Evolutionary conservation across 2,113 vertebrate genomes (phyloP), one percentile per base, ranked within the genome.

Genomic region (Nematolebias whitei): DNA sequence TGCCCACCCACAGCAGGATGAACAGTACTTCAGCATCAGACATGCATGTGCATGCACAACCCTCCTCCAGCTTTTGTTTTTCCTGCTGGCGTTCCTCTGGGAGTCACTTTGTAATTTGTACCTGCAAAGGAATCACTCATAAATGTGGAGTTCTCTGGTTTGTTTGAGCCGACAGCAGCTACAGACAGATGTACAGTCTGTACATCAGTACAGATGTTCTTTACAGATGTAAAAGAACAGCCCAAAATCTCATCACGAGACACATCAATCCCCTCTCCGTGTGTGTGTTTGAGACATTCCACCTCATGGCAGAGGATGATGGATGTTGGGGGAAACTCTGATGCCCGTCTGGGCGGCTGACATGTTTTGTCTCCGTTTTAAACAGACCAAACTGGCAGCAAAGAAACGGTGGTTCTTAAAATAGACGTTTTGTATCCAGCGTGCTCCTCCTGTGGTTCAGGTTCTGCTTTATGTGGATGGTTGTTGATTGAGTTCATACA

Each of bases 291-390:
- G 68, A 71, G 52, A 51, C n/a, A 20, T 61, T 78, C 51, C 62
- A 45, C 61, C 71, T 65, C 20, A 44, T 53, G 54, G 44, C 54
- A 43, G 23, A 54, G 22, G 49, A 14, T 83, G 77, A 68, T 78
- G 76, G 66, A 78, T 74, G 64, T 51, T 10, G 5, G 64, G 32
- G 76, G 64, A 86, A 80, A 83, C 14, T 78, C 24, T 80, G 71
- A 83, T 65, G 76, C 72, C 59, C 60, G 76, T 79, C 19, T n/a
- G 44, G 45, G 12, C 16, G 39, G 38, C 50, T 52, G 40, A 62
- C 52, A 22, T 74, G 80, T 79, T 79, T 71, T 62, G 71, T 82
- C 71, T 73, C 57, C 32, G 6, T 44, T 71, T 71, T 47, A 59
- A 84, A 66, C 65, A 73, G 70, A 74, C 50, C 68, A 63, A 59